phyloP scores from a whole-genome alignment of 2,113 vertebrate species.

The Triplophysa dalaica region DNA sequence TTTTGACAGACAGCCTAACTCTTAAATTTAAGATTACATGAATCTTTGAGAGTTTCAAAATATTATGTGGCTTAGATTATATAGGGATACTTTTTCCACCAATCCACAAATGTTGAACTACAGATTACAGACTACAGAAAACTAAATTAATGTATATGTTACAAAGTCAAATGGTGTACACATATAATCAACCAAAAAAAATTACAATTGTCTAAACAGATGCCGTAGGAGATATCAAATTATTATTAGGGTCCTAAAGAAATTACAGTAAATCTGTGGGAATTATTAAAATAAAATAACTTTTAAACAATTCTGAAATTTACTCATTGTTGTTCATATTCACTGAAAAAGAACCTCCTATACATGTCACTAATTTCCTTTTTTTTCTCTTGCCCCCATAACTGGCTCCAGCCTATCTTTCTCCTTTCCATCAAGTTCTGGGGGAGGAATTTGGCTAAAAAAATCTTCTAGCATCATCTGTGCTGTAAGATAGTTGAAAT shows the following conservation, averaged over 20 bases:
- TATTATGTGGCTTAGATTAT: neutral
- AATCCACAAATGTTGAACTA: neutral
- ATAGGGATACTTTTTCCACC: neutral
- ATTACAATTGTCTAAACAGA: too few species aligned
- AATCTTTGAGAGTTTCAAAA: neutral
- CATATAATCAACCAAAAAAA: neutral
- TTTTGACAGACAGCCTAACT: neutral
- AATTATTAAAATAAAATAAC: too few species aligned
- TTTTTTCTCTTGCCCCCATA: slow-evolving; percentile 27
- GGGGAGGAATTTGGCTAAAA: slow-evolving; percentile 53
- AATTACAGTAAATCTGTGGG: too few species aligned
- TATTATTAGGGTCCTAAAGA: neutral
- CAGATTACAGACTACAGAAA: neutral
- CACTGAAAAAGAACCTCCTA: neutral
- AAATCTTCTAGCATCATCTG: slow-evolving; percentile 73
- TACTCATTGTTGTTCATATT: neutral
- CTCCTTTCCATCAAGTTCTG: slow-evolving; percentile 55
- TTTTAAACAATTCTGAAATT: too few species aligned
- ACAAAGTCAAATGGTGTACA: neutral
- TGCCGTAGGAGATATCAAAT: neutral
- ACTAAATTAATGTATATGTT: neutral
- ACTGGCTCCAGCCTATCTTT: slow-evolving; percentile 42
- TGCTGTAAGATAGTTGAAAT: slow-evolving; percentile 62
- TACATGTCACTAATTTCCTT: neutral
- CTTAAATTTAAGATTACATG: too few species aligned